Conservation (phyloP, 2,797 vertebrate genomes). For the Artibeus lituratus region DNA sequence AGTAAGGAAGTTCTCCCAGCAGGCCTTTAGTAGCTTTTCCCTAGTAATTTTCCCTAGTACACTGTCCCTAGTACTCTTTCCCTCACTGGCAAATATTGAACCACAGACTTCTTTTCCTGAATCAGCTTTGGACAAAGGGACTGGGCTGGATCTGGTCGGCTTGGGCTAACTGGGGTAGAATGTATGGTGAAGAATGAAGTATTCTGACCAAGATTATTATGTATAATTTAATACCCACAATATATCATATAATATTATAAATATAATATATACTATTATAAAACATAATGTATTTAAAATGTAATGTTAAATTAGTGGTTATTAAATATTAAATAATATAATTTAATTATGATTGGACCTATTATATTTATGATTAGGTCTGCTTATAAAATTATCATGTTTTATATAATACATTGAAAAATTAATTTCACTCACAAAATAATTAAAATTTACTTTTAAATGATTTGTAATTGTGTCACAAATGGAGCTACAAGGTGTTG, state of each 20-base stretch:
- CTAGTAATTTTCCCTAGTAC: not conserved
- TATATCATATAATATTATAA: not conserved
- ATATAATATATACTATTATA: not conserved
- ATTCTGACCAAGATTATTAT: not conserved
- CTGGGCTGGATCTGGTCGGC: not conserved
- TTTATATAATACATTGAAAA: conserved; percentile 15
- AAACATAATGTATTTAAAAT: not conserved
- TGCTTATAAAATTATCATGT: not conserved
- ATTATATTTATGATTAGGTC: conserved; percentile 8
- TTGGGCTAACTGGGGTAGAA: not conserved
- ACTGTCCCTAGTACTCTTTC: not conserved
- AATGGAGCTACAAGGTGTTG: not conserved
- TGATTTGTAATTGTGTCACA: conserved; percentile 4
- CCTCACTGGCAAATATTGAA: not conserved
- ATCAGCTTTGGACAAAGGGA: not conserved
- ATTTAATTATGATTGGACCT: not conserved
- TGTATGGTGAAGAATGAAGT: not conserved
- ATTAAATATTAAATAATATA: not conserved
- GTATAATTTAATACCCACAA: not conserved
- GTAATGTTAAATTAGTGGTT: not conserved
- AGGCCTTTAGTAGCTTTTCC: not conserved
- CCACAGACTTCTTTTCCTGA: not conserved
- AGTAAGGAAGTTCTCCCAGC: not conserved
- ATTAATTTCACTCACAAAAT: conserved; percentile 22
- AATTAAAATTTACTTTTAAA: conserved; percentile 16